Conservation (phyloP, 2,888 invertebrate species). For the Adela reaumurella region DNA sequence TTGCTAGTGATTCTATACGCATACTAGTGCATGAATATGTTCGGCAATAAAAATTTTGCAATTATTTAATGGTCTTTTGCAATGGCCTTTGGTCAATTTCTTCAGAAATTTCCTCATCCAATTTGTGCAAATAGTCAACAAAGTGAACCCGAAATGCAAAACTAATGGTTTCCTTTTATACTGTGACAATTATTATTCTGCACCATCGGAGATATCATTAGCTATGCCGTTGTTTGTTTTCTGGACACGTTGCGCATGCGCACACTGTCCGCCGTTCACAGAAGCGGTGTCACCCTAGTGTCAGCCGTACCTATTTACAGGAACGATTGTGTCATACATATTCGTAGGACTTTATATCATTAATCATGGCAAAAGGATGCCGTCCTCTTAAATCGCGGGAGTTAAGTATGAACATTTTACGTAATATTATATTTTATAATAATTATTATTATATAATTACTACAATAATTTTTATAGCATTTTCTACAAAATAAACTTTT, state of each 20-base stretch:
- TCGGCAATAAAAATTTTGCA: no score
- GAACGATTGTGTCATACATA: background rate
- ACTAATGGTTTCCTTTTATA: conserved; percentile 4
- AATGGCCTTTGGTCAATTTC: no score
- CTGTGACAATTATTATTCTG: conserved; percentile 28
- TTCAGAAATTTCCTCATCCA: no score
- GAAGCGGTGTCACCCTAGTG: background rate
- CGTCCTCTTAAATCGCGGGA: background rate
- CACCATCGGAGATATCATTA: conserved; percentile 46
- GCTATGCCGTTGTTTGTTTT: conserved; percentile 23
- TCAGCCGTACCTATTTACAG: background rate
- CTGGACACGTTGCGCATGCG: background rate
- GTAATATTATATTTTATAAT: no score
- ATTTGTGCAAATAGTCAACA: background rate
- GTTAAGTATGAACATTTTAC: no score
- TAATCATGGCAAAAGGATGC: background rate
- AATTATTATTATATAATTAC: no score
- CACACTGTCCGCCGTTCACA: background rate
- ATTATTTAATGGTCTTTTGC: no score
- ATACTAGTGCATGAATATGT: no score
- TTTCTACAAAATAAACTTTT: no score
- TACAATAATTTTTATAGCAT: no score
- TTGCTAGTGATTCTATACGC: no score
- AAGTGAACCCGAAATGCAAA: background rate
- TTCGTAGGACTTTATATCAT: background rate